A percentile compares a stretch with the other conserved stretches of the same genome.
Evolutionary conservation across 2,113 vertebrate genomes (phyloP).

Genomic region (Ascaphus truei): DNA sequence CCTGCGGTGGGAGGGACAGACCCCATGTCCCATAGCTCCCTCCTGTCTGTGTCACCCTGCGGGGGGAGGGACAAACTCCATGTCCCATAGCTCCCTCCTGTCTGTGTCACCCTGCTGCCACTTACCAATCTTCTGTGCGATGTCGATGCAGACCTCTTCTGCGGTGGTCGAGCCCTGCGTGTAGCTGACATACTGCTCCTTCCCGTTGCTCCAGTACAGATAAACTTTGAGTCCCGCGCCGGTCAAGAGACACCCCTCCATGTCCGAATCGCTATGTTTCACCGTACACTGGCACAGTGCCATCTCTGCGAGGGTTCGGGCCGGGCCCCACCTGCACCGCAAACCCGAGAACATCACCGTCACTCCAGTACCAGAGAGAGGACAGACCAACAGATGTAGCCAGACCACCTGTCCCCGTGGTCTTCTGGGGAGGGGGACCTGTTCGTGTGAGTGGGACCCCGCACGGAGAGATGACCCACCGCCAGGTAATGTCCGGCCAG

Average conservation of each 20-base stretch:
- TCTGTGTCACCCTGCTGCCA: not conserved
- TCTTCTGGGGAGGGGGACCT: no score
- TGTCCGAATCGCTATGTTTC: not conserved
- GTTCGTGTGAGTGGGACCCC: no score
- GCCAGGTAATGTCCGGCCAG: no score
- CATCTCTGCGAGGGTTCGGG: slow-evolving; percentile 38
- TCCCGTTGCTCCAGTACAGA: slow-evolving; percentile 72
- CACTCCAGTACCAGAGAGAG: no score
- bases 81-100: not conserved
- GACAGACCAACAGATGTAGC: no score
- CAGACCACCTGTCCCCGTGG: no score
- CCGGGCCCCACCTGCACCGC: no score
- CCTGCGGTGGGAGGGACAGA: not conserved
- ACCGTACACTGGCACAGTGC: slow-evolving; percentile 45
- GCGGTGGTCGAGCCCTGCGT: slow-evolving; percentile 55
- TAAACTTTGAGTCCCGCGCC: slow-evolving; percentile 61
- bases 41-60: not conserved
- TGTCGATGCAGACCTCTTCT: slow-evolving; percentile 74
- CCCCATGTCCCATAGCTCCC: not conserved
- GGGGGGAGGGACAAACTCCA: not conserved
- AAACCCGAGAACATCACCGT: no score
- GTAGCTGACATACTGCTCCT: slow-evolving; percentile 63
- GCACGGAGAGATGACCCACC: no score
- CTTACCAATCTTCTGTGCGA: slow-evolving; percentile 73
- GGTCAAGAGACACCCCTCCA: slow-evolving; percentile 10